These are phyloP conservation scores for Galagoides demidoff DNA, from an alignment of 2,797 vertebrate genomes.

Conservation along the genomic window DNA sequence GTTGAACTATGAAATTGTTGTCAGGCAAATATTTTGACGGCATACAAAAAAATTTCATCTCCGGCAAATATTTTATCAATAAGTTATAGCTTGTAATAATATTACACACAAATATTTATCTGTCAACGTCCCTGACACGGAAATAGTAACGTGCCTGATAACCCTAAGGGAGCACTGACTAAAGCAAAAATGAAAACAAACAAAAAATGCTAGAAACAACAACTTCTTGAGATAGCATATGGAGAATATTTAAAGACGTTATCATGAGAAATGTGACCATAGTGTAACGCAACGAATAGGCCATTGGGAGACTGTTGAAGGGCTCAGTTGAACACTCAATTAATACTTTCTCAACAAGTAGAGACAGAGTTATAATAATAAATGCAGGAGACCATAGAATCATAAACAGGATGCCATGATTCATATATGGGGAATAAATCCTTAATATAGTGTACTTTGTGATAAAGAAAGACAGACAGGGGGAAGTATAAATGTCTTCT, in stretches of 20 bases:
- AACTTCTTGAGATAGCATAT: neutral
- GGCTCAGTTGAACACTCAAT: neutral
- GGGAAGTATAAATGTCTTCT: slow-evolving; percentile 3
- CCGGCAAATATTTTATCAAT: slow-evolving; percentile 68
- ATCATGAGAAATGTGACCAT: neutral
- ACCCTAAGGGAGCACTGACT: slow-evolving; percentile 14
- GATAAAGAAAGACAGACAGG: neutral
- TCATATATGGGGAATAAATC: neutral
- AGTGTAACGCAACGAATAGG: neutral
- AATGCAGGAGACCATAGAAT: neutral
- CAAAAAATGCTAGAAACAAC: neutral
- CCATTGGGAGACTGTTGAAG: neutral
- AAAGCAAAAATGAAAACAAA: neutral
- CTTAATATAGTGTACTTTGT: neutral
- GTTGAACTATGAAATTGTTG: slow-evolving; percentile 63
- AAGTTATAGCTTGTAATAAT: slow-evolving; percentile 56
- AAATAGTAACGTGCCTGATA: slow-evolving; percentile 61
- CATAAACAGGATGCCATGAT: neutral
- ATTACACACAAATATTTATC: slow-evolving; percentile 67
- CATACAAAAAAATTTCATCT: slow-evolving; percentile 49
- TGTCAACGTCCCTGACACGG: slow-evolving; percentile 57
- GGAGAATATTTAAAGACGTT: slow-evolving; percentile 32
- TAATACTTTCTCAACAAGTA: slow-evolving; percentile 4
- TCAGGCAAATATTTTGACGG: slow-evolving; percentile 57
- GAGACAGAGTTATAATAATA: slow-evolving; percentile 23